Evolutionary conservation across 2,888 invertebrate species (phyloP).

Genomic region (Spisula solida): DNA sequence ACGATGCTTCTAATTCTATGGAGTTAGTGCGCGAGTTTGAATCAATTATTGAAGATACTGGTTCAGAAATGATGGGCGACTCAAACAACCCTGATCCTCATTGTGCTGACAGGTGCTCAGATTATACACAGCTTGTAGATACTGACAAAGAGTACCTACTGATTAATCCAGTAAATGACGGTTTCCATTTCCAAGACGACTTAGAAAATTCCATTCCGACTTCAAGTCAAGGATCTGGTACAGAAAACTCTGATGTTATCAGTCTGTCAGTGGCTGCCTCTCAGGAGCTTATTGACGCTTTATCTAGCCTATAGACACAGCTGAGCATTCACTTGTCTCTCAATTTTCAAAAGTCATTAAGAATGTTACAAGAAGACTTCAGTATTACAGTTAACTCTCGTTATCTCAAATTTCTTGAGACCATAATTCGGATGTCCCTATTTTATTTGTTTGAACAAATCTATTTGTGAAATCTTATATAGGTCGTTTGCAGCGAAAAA

Average conservation of each 20-base stretch:
- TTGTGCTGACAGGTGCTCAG: slow-evolving; percentile 35
- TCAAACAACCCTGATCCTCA: slow-evolving; percentile 29
- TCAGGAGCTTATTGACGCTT: slow-evolving; percentile 42
- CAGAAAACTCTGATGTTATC: slow-evolving; percentile 7
- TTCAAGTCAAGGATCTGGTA: background rate
- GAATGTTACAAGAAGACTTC: no score
- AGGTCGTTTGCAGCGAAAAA: no score
- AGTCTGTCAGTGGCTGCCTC: slow-evolving; percentile 42
- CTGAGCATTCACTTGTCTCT: no score
- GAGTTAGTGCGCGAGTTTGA: slow-evolving; percentile 30
- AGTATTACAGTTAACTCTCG: no score
- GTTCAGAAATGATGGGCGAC: background rate
- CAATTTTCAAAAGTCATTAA: no score
- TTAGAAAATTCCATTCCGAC: slow-evolving; percentile 29
- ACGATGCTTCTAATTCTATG: slow-evolving; percentile 1
- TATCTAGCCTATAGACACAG: slow-evolving; percentile 32
- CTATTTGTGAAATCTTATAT: no score
- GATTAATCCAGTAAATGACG: slow-evolving; percentile 35
- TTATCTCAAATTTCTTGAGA: no score
- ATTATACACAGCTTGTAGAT: slow-evolving; percentile 36
- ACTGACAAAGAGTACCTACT: slow-evolving; percentile 42
- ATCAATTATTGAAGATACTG: slow-evolving; percentile 32
- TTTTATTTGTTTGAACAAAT: no score
- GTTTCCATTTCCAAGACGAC: slow-evolving; percentile 35
- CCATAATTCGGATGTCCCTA: no score